phyloP scores from a whole-genome alignment of 2,113 vertebrate genomes.

The Camarhynchus parvulus region DNA sequence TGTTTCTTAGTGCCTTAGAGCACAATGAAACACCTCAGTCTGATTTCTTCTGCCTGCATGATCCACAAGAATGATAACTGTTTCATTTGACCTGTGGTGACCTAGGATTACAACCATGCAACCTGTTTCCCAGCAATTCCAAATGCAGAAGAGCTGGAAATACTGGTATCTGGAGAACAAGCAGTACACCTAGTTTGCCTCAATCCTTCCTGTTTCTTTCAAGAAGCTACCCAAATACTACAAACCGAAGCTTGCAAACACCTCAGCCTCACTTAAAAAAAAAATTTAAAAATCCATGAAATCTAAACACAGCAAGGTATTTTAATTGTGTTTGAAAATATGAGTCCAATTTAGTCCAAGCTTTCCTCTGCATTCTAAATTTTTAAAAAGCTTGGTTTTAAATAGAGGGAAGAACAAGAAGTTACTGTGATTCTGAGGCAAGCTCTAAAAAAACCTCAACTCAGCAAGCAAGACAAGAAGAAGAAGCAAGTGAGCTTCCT shows the following conservation, averaged over 20 bases:
- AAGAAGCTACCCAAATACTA: background rate
- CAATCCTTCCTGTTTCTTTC: background rate
- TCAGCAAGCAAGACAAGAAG: background rate
- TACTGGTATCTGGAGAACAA: background rate
- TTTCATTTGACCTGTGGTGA: background rate
- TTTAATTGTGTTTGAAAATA: background rate
- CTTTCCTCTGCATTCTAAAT: background rate
- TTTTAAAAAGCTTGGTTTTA: background rate
- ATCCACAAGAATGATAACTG: background rate
- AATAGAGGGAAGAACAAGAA: background rate
- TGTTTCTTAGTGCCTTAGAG: background rate
- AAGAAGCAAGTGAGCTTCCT: background rate
- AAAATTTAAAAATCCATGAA: background rate
- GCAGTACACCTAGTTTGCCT: background rate
- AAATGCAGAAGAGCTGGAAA: slow-evolving; percentile 37
- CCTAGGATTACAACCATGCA: background rate
- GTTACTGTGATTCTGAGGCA: background rate
- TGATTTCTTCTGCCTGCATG: background rate
- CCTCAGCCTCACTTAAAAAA: background rate
- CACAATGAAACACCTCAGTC: background rate
- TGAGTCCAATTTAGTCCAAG: background rate
- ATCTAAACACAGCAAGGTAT: background rate
- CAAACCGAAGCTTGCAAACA: background rate
- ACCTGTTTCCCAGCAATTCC: background rate
- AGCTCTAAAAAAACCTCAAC: background rate